These are phyloP conservation scores for Harpagifer antarcticus DNA, from an alignment of 2,797 vertebrate species.

Conservation along the genomic window DNA sequence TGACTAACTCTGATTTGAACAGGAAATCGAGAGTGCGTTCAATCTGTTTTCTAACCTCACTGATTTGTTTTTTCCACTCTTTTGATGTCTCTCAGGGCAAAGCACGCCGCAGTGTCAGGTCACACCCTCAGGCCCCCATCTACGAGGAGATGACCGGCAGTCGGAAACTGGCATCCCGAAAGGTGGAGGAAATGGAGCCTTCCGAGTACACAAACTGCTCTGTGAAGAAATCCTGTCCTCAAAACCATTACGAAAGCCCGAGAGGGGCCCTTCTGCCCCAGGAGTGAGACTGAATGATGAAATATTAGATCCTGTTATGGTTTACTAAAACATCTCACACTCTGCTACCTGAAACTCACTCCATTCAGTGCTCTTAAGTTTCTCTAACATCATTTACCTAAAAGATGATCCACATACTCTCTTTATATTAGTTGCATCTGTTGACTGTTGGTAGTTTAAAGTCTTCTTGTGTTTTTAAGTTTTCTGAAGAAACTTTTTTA, in stretches of 20 bases:
- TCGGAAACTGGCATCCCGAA: constrained; percentile 20
- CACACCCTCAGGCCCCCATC: constrained; percentile 59
- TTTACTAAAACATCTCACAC: neutral
- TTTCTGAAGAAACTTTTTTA: neutral
- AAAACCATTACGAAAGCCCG: constrained; percentile 77
- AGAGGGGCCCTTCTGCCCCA: neutral
- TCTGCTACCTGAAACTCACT: neutral
- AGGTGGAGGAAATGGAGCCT: constrained; percentile 55
- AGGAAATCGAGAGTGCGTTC: constrained; percentile 43
- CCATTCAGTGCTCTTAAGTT: neutral
- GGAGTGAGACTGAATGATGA: neutral
- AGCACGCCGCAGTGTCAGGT: constrained; percentile 9
- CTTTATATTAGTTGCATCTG: neutral
- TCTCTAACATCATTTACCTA: neutral
- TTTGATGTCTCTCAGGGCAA: constrained; percentile 56
- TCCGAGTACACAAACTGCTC: constrained; percentile 59
- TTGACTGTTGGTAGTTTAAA: neutral
- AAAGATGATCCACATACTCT: neutral
- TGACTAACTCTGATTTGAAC: constrained; percentile 58
- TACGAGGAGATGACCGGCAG: constrained; percentile 82
- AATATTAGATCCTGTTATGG: neutral
- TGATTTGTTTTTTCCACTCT: constrained; percentile 57
- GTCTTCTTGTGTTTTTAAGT: neutral
- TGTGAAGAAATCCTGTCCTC: constrained; percentile 39
- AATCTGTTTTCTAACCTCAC: constrained; percentile 24